phyloP scores from a whole-genome alignment of 1,140 invertebrate genomes.

The Xylocopa sonorina region DNA sequence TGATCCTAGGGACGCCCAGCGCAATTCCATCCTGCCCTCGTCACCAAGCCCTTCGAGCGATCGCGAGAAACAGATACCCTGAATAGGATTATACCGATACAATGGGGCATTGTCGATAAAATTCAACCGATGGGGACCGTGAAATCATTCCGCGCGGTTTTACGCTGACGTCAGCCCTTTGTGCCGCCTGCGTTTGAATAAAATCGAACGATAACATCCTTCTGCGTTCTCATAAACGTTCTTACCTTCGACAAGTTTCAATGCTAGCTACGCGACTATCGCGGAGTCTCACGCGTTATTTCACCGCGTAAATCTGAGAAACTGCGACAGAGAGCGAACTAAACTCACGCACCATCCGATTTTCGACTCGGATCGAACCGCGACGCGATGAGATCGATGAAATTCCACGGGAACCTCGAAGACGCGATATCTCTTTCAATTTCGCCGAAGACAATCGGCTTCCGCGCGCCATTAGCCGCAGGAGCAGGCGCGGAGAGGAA shows the following conservation, averaged over 20 bases:
- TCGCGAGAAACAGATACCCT: neutral
- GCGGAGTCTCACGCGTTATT: neutral
- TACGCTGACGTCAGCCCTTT: too few species aligned
- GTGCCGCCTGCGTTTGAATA: too few species aligned
- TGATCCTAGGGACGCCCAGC: neutral
- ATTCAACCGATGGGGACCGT: too few species aligned
- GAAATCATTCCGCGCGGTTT: too few species aligned
- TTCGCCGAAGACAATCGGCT: neutral
- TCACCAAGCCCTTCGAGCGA: too few species aligned
- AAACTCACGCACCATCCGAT: too few species aligned
- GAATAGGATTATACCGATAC: neutral
- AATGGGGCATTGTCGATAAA: too few species aligned
- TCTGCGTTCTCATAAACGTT: too few species aligned
- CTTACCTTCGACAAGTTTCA: too few species aligned
- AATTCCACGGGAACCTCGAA: neutral
- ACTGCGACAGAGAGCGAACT: too few species aligned
- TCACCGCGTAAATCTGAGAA: neutral
- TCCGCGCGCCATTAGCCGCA: neutral
- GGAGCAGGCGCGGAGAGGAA: neutral
- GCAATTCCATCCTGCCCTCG: neutral
- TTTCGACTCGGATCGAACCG: neutral
- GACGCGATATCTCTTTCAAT: neutral
- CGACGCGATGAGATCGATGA: neutral
- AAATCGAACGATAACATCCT: too few species aligned
- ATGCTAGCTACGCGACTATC: neutral